These are phyloP conservation scores for Oostethus manadensis DNA, from an alignment of 2,113 vertebrate genomes.

Conservation along the genomic window DNA sequence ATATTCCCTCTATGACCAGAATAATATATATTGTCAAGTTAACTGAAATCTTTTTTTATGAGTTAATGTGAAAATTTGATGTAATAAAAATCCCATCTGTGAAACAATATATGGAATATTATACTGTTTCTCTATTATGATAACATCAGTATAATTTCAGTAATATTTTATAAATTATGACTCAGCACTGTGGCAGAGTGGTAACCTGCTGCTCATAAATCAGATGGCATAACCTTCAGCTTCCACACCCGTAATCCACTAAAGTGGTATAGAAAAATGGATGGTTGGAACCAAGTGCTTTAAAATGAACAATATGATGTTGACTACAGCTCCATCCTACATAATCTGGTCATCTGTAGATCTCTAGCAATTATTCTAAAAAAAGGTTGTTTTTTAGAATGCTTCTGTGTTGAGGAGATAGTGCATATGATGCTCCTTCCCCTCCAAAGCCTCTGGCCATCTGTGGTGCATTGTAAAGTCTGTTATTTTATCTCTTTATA, in stretches of 20 bases:
- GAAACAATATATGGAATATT: constrained; percentile 24
- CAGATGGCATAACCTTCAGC: neutral
- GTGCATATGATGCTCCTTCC: no score
- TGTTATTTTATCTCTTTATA: no score
- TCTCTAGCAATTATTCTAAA: no score
- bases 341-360: neutral
- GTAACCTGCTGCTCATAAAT: neutral
- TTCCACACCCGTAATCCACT: neutral
- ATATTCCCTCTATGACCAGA: constrained; percentile 7
- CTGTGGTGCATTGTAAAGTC: no score
- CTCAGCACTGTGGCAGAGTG: neutral
- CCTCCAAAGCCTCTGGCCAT: no score
- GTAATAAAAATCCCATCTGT: constrained; percentile 9
- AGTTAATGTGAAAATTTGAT: constrained; percentile 20
- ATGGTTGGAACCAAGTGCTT: constrained; percentile 15
- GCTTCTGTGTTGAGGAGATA: no score
- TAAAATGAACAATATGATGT: constrained; percentile 17
- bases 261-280: neutral
- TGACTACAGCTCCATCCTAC: constrained; percentile 3
- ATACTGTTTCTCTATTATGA: constrained; percentile 3
- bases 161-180: neutral
- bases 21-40: constrained; percentile 17
- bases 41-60: constrained; percentile 18
- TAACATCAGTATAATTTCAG: neutral
- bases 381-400: no score